Percentiles rank a stretch among this genome's conserved stretches.
phyloP scores from a whole-genome alignment of 2,113 vertebrate species.

The Pelecanoides urinatrix region DNA sequence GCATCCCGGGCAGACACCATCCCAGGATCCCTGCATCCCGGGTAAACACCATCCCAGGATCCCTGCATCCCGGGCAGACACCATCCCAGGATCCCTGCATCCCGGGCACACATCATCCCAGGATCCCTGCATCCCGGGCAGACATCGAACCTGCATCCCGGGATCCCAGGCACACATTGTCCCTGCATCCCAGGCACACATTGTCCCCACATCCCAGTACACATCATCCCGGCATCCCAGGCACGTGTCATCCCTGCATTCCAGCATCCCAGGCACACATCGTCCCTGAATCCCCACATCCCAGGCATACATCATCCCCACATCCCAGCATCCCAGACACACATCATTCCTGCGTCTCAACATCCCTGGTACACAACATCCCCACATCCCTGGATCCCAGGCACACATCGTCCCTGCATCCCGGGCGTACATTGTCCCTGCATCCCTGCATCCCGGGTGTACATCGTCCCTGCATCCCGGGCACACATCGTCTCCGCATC shows the following conservation, averaged over 20 bases:
- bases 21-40: background rate
- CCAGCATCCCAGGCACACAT: background rate
- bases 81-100: background rate
- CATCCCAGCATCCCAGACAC: background rate
- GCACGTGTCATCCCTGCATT: no score
- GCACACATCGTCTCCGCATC: background rate
- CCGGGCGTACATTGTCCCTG: accelerated
- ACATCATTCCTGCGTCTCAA: background rate
- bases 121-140: no score
- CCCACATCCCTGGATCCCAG: background rate
- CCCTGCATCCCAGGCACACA: background rate
- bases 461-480: background rate
- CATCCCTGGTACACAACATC: no score
- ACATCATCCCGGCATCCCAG: no score
- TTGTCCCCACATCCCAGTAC: no score
- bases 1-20: background rate
- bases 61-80: background rate
- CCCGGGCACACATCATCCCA: background rate
- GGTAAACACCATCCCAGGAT: background rate
- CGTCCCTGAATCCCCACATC: background rate
- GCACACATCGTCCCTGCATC: background rate
- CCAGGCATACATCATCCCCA: background rate
- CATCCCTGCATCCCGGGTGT: background rate
- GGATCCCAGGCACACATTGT: background rate
- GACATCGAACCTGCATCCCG: accelerated